Conservation (phyloP, 2,797 vertebrate genomes). For the Melanotaenia boesemani region DNA sequence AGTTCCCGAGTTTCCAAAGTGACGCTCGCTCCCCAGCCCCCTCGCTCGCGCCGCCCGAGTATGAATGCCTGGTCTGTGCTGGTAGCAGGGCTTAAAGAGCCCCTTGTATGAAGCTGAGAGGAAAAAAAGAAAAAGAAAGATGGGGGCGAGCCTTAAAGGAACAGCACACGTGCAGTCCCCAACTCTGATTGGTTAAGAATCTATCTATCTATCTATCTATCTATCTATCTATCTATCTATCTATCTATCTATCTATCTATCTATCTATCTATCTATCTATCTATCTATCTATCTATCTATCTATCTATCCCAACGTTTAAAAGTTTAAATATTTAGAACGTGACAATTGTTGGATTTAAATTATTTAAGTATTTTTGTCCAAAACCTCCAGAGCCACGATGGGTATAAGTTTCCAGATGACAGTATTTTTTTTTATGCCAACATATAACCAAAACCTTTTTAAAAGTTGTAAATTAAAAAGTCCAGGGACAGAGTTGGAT, state of each 20-base stretch:
- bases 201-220: background rate
- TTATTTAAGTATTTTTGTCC: too few relatives aligned
- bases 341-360: too few relatives aligned
- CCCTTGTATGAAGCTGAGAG: constrained; percentile 80
- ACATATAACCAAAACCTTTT: too few relatives aligned
- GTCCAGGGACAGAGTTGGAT: too few relatives aligned
- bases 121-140: constrained; percentile 27
- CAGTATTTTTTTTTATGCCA: too few relatives aligned
- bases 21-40: constrained; percentile 82
- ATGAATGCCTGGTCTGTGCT: constrained; percentile 88
- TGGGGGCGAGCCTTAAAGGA: constrained; percentile 80
- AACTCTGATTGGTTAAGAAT: constrained; percentile 65
- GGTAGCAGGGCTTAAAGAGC: constrained; percentile 83
- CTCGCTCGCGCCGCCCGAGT: constrained; percentile 75
- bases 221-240: constrained; percentile 22
- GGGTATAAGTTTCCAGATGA: too few relatives aligned
- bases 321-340: too few relatives aligned
- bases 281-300: constrained; percentile 29
- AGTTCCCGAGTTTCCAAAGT: constrained; percentile 78
- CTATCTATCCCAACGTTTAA: too few relatives aligned
- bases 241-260: constrained; percentile 26
- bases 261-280: constrained; percentile 27
- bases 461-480: too few relatives aligned
- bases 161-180: constrained; percentile 47
- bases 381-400: too few relatives aligned